phyloP scores from a whole-genome alignment of 2,797 vertebrate species.

The Cirrhinus molitorella region DNA sequence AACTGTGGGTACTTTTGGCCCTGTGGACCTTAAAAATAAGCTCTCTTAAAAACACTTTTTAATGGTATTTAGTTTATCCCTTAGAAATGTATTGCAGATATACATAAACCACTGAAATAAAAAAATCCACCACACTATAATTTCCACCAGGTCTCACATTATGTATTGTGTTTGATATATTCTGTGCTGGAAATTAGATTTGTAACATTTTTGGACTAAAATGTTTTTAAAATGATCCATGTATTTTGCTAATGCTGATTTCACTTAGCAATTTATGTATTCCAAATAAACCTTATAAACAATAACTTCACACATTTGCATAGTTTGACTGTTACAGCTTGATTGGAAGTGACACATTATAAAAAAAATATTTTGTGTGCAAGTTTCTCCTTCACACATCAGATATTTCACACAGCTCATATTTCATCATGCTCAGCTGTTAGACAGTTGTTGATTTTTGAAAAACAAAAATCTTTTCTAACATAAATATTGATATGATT shows the following conservation, averaged over 20 bases:
- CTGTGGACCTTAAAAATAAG: not conserved
- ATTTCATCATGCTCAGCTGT: not conserved
- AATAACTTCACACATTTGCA: not conserved
- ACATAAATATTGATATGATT: not conserved
- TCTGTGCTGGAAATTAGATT: not conserved
- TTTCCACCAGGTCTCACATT: no score
- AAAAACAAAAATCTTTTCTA: not conserved
- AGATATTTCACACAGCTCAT: not conserved
- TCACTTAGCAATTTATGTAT: not conserved
- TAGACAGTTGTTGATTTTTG: not conserved
- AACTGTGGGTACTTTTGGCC: not conserved
- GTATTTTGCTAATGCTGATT: not conserved
- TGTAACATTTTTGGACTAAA: not conserved
- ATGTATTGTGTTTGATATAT: not conserved
- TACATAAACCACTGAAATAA: not conserved
- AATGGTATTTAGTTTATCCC: not conserved
- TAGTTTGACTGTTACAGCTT: not conserved
- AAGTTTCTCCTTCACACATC: not conserved
- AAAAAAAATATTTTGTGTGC: not conserved
- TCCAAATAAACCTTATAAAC: not conserved
- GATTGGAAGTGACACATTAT: not conserved
- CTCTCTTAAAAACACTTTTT: not conserved
- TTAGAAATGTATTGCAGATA: not conserved
- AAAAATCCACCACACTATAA: no score
- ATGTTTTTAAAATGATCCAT: not conserved